Conservation (phyloP, 2,113 vertebrate species). For the Chinchilla lanigera region DNA sequence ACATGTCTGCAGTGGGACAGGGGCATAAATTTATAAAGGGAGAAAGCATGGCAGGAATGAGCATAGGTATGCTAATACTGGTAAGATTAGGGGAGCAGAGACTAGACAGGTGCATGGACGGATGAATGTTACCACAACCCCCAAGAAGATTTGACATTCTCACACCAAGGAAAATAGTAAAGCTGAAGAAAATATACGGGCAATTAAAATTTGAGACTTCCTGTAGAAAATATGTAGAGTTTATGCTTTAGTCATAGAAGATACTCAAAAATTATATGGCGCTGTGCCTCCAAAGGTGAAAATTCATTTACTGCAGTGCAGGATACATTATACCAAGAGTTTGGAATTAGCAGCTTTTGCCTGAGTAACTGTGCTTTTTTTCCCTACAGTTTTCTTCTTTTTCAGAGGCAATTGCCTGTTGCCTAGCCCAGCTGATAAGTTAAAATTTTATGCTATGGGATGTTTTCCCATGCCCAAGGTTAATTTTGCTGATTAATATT, state of each 20-base stretch:
- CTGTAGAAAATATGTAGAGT: neutral
- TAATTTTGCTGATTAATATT: constrained; percentile 53
- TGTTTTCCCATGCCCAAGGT: constrained; percentile 10
- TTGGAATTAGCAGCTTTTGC: constrained; percentile 59
- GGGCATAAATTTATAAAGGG: constrained; percentile 33
- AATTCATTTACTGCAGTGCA: constrained; percentile 53
- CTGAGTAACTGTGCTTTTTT: constrained; percentile 51
- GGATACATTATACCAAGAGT: constrained; percentile 31
- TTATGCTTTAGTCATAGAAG: constrained; percentile 22
- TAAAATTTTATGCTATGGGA: neutral
- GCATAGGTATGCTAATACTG: constrained; percentile 2
- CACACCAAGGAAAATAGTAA: constrained; percentile 50
- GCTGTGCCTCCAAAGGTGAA: constrained; percentile 62
- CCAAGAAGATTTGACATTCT: neutral
- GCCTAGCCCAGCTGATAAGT: constrained; percentile 8
- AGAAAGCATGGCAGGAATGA: neutral
- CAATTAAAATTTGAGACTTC: constrained; percentile 51
- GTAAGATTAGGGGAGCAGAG: neutral
- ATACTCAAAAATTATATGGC: constrained; percentile 46
- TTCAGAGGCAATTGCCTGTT: constrained; percentile 44
- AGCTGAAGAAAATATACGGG: constrained; percentile 44
- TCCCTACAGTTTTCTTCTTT: constrained; percentile 48
- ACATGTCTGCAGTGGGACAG: neutral
- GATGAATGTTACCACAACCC: neutral
- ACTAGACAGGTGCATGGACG: neutral